Percentiles rank a stretch among this genome's conserved stretches.
Evolutionary conservation across 2,113 vertebrate species (phyloP).

Genomic region (Benitochromis conjunctus): DNA sequence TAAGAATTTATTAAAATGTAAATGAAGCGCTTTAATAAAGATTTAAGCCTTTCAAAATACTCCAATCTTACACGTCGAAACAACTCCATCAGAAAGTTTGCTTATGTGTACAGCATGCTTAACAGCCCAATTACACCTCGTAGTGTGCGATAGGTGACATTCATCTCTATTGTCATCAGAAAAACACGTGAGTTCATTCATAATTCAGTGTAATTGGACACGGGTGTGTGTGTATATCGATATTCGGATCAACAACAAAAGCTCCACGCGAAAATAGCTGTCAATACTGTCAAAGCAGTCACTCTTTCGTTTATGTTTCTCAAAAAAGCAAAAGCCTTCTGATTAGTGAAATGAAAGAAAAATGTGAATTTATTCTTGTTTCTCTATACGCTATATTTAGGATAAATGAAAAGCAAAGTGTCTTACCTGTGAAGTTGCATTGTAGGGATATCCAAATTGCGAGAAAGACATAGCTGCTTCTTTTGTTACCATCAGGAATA

Average conservation of each 20-base stretch:
- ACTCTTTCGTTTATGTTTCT: not conserved
- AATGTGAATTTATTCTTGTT: not conserved
- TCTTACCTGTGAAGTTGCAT: slow-evolving; percentile 95
- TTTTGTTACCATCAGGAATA: slow-evolving; percentile 88
- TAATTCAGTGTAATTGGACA: slow-evolving; percentile 78
- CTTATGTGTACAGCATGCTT: slow-evolving; percentile 3
- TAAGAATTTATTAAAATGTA: not conserved
- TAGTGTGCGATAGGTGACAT: slow-evolving; percentile 56
- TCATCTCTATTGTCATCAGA: slow-evolving; percentile 72
- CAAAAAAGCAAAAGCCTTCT: not conserved
- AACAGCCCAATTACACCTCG: slow-evolving; percentile 49
- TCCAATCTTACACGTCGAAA: not conserved
- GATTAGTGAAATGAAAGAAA: not conserved
- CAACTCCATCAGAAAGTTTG: slow-evolving; percentile 8
- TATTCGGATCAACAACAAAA: slow-evolving; percentile 65
- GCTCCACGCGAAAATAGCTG: slow-evolving; percentile 19
- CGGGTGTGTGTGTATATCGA: slow-evolving; percentile 59
- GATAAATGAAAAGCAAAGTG: slow-evolving; percentile 20
- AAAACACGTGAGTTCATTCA: slow-evolving; percentile 80
- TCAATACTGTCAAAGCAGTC: slow-evolving; percentile 26
- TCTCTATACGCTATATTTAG: not conserved
- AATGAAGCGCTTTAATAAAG: not conserved
- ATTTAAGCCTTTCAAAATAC: not conserved
- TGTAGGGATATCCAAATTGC: slow-evolving; percentile 96
- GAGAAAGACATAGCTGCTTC: slow-evolving; percentile 94